phyloP scores from a whole-genome alignment of 2,113 vertebrate genomes.

The Penelope pileata region DNA sequence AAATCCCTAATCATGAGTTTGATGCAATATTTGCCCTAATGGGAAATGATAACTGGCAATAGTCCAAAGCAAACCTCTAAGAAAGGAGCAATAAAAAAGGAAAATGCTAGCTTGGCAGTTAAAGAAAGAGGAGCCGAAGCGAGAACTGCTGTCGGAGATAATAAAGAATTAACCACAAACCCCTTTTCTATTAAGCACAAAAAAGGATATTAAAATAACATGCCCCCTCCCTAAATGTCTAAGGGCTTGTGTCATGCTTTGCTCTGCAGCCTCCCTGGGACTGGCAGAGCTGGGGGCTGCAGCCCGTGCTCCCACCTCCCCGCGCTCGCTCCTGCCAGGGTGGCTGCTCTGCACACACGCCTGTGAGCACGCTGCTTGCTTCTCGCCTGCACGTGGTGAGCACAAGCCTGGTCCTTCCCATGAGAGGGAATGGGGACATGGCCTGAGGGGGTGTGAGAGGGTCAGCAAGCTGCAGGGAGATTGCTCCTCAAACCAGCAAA shows the following conservation, averaged over 20 bases:
- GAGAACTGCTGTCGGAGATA: conserved; percentile 68
- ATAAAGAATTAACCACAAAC: conserved; percentile 70
- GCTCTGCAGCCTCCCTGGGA: neutral
- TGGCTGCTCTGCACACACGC: neutral
- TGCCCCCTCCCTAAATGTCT: conserved; percentile 52
- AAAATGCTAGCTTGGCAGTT: conserved; percentile 66
- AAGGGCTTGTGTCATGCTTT: conserved; percentile 53
- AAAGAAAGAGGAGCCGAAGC: conserved; percentile 67
- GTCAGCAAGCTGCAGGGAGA: neutral
- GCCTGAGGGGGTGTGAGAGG: neutral
- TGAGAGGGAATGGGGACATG: neutral
- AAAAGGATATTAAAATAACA: conserved; percentile 62
- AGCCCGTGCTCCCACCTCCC: neutral
- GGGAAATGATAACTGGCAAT: conserved; percentile 75
- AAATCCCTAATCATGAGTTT: conserved; percentile 75
- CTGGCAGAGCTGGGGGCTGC: conserved; percentile 4
- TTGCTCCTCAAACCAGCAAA: neutral
- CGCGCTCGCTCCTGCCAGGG: neutral
- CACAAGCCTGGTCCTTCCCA: neutral
- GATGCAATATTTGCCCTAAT: conserved; percentile 78
- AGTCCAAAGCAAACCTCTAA: conserved; percentile 77
- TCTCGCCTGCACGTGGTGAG: neutral
- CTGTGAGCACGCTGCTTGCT: too few species aligned
- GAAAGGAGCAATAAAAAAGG: conserved; percentile 74
- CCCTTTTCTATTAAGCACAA: conserved; percentile 73